A percentile compares a stretch with the other conserved stretches of the same genome.
Conservation (phyloP, 2,113 vertebrate species). For the Galeopterus variegatus region DNA sequence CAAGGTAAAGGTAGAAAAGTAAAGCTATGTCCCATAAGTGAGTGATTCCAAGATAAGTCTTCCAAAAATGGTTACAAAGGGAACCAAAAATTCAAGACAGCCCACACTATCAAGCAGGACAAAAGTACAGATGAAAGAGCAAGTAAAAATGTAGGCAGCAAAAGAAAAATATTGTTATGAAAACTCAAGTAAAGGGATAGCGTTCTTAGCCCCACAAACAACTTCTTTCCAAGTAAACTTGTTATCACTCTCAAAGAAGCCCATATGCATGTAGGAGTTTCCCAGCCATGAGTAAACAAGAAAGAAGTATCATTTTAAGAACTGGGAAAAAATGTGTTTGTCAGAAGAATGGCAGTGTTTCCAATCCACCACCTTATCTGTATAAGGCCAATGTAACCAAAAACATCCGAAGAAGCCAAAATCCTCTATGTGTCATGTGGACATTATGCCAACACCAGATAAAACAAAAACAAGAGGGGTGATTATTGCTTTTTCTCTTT, state of each 20-base stretch:
- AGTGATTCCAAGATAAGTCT: not conserved
- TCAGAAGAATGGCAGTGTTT: constrained; percentile 14
- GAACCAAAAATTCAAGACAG: not conserved
- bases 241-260: not conserved
- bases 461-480: not conserved
- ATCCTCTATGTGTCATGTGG: not conserved
- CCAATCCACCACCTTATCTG: not conserved
- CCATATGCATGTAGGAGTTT: not conserved
- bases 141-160: not conserved
- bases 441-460: not conserved
- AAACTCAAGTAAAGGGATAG: not conserved
- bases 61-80: not conserved
- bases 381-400: not conserved
- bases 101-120: not conserved
- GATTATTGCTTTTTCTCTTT: constrained; percentile 22
- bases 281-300: not conserved
- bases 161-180: not conserved
- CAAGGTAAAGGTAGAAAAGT: constrained; percentile 12
- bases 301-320: not conserved
- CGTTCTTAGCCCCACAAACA: not conserved
- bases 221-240: constrained; percentile 1
- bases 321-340: not conserved
- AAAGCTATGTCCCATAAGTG: not conserved
- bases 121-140: not conserved
- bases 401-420: constrained; percentile 35